phyloP scores from a whole-genome alignment of 2,888 invertebrate species.

The Toxonevra muliebris region DNA sequence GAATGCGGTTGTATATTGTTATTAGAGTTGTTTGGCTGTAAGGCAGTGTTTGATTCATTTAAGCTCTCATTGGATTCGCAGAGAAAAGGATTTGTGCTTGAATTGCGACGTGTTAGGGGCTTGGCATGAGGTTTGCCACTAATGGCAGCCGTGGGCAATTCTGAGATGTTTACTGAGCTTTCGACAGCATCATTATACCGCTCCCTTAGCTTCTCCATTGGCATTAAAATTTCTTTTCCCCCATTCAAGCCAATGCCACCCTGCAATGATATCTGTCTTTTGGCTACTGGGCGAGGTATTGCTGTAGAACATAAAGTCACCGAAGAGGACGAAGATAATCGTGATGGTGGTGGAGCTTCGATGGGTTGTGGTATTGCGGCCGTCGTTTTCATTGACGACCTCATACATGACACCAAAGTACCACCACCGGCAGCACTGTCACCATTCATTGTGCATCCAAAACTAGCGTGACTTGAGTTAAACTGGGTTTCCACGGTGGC shows the following conservation, averaged over 20 bases:
- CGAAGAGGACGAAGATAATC: constrained; percentile 47
- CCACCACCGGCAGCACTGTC: constrained; percentile 19
- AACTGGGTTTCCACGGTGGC: not conserved
- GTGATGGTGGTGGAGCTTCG: constrained; percentile 53
- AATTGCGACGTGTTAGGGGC: constrained; percentile 50
- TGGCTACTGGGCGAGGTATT: constrained; percentile 61
- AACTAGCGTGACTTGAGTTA: not conserved
- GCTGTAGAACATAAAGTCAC: constrained; percentile 49
- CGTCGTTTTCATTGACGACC: constrained; percentile 33
- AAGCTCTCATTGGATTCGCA: constrained; percentile 50
- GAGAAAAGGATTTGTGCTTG: constrained; percentile 61
- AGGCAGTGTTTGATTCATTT: constrained; percentile 44
- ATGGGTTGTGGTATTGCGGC: constrained; percentile 46
- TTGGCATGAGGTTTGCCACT: constrained; percentile 18
- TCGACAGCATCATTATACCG: constrained; percentile 15
- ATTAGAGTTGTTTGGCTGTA: constrained; percentile 37
- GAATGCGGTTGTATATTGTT: constrained; percentile 23
- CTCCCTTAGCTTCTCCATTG: constrained; percentile 31
- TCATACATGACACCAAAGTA: constrained; percentile 37
- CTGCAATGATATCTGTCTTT: constrained; percentile 56
- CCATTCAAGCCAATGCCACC: constrained; percentile 46
- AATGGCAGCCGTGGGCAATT: constrained; percentile 22
- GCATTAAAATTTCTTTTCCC: constrained; percentile 28
- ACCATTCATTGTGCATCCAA: constrained; percentile 25
- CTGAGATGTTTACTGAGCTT: constrained; percentile 35